Evolutionary conservation across 35 echinoderm and acorn worm species (phyloP), one percentile per base, ranked within the genome.

Genomic region (Chiridota heheva): DNA sequence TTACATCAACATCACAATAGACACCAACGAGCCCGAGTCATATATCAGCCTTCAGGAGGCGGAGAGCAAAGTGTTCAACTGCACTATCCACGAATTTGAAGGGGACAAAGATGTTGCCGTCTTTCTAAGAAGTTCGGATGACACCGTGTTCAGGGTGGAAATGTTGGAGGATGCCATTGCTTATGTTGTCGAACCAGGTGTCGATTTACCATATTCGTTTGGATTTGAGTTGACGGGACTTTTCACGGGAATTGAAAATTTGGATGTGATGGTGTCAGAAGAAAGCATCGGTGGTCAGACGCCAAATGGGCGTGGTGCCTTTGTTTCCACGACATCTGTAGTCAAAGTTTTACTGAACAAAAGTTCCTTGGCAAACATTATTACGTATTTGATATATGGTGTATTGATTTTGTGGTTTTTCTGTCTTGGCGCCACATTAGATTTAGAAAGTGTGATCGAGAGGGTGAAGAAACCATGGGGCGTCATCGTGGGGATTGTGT

Each of bases 381-480:
- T 72, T 45, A 15, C 44, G 40, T 72, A 72, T 46, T 40, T 40
- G n/a, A 26, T 72, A 15, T 41, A 45, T 7, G 69, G 5, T 5
- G 69, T 72, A 5, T 42, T 72, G 16, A 40, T 72, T 30, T 25
- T 72, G 22, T 72, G 69, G 69, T 72, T 72, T 26, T 72, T 40
- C 20, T 28, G 15, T 12, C 41, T 72, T 18, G 69, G 69, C 4
- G 44, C 69, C 22, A 47, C 41, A 8, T 28, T 72, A 20, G 69
- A 72, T 12, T 30, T 72, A 4, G 40, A 72, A 13, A 44, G 49
- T 28, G 69, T 72, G 15, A 10, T 72, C 2, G 69, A 72, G 29
- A 12, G 69, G 10, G 33, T 72, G 2, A 72, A 72, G 42, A 72
- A 72, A 42, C 69, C 69, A 44, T 72, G 69, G 69, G 69, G 69